A percentile compares a stretch with the other conserved stretches of the same genome.
Evolutionary conservation across 2,797 vertebrate genomes (phyloP).

Genomic region (Ctenosaura bakeri): DNA sequence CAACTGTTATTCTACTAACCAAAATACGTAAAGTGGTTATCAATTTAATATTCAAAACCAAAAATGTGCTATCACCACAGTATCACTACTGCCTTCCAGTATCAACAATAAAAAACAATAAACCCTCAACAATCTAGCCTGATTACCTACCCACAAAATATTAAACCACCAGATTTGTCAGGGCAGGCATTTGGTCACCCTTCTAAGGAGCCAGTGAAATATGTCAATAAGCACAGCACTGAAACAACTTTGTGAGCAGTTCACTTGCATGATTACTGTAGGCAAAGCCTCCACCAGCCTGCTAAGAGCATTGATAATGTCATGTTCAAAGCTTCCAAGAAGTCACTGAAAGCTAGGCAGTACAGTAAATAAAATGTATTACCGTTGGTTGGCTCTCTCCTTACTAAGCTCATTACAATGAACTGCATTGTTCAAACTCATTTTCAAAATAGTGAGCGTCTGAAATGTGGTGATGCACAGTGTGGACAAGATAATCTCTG

Average conservation of each 20-base stretch:
- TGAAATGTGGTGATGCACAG: neutral
- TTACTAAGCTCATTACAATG: neutral
- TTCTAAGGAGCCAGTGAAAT: neutral
- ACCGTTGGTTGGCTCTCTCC: neutral
- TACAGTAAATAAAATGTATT: neutral
- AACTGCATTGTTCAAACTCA: neutral
- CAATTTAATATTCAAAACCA: neutral
- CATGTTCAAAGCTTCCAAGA: neutral
- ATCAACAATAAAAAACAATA: neutral
- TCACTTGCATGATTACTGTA: neutral
- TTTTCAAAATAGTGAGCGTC: neutral
- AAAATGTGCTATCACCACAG: neutral
- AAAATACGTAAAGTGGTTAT: neutral
- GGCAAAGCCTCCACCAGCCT: neutral
- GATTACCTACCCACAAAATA: neutral
- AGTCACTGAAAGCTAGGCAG: neutral
- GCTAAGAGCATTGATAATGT: neutral
- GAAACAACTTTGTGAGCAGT: neutral
- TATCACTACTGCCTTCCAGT: neutral
- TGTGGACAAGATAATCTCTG: neutral
- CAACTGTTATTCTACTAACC: neutral
- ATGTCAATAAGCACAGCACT: neutral
- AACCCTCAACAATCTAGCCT: neutral
- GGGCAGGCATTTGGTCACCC: too few relatives aligned
- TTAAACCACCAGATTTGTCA: neutral